These are phyloP conservation scores for Dascillus cervinus DNA, from an alignment of 2,888 invertebrate genomes.

Conservation along the genomic window DNA sequence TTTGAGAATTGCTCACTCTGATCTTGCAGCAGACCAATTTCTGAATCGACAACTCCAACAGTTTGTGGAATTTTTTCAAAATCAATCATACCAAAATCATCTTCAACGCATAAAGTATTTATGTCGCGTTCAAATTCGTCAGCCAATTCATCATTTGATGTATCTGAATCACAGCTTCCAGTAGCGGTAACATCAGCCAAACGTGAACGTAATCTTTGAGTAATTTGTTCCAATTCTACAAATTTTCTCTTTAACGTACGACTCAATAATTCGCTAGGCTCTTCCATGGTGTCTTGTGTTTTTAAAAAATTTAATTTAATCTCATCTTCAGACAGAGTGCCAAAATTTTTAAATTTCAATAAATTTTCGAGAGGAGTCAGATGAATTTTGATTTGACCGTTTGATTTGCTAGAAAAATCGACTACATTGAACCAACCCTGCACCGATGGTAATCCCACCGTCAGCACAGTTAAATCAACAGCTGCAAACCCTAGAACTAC, in stretches of 20 bases:
- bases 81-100: constrained; percentile 36
- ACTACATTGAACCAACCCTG: constrained; percentile 58
- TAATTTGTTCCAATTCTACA: constrained; percentile 55
- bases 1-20: neutral
- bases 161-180: constrained; percentile 44
- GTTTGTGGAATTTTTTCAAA: constrained; percentile 24
- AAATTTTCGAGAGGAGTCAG: too few species aligned
- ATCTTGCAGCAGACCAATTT: constrained; percentile 8
- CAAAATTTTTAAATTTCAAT: too few species aligned
- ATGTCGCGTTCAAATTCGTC: constrained; percentile 54
- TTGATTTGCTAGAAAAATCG: constrained; percentile 50
- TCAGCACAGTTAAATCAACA: constrained; percentile 49
- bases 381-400: constrained; percentile 53
- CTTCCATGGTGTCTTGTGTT: constrained; percentile 13
- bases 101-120: constrained; percentile 41
- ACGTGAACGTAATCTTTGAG: constrained; percentile 50
- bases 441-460: constrained; percentile 46
- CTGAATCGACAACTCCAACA: constrained; percentile 15
- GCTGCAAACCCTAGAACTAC: constrained; percentile 53
- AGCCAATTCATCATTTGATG: constrained; percentile 39
- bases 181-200: constrained; percentile 51
- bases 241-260: constrained; percentile 53
- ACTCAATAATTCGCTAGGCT: constrained; percentile 35
- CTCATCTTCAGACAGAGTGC: constrained; percentile 17
- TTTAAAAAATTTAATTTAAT: neutral